Evolutionary conservation across 2,113 vertebrate species (phyloP).

Genomic region (Phyllostomus hastatus): DNA sequence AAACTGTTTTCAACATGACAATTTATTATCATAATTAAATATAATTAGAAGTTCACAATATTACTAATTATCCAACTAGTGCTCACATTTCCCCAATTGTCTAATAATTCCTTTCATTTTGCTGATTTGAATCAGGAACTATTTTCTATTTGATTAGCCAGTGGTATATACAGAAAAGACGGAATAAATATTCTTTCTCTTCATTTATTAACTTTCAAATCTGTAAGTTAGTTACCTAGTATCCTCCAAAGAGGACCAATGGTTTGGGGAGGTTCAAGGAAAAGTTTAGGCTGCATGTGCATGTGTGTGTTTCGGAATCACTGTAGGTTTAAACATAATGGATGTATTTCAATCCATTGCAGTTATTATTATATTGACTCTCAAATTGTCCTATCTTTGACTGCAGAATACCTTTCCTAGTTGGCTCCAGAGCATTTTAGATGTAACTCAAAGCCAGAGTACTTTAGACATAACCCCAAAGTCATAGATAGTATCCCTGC

Average conservation of each 20-base stretch:
- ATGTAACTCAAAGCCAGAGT: background rate
- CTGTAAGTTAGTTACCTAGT: background rate
- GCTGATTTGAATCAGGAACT: background rate
- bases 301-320: background rate
- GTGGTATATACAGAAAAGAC: background rate
- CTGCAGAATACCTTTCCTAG: background rate
- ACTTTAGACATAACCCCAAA: background rate
- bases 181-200: background rate
- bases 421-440: background rate
- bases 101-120: conserved; percentile 1
- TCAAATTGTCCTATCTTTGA: background rate
- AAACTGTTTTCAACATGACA: background rate
- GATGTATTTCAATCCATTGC: background rate
- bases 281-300: background rate
- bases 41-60: background rate
- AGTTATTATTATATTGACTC: background rate
- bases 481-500: background rate
- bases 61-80: background rate
- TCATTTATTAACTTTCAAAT: background rate
- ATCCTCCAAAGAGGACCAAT: background rate
- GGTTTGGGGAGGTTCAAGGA: background rate
- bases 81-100: background rate
- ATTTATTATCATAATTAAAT: background rate
- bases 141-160: background rate
- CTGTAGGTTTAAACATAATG: background rate